Evolutionary conservation across 2,888 invertebrate species (phyloP), one percentile per base, ranked within the genome.

Genomic region (Galerucella calmariensis): DNA sequence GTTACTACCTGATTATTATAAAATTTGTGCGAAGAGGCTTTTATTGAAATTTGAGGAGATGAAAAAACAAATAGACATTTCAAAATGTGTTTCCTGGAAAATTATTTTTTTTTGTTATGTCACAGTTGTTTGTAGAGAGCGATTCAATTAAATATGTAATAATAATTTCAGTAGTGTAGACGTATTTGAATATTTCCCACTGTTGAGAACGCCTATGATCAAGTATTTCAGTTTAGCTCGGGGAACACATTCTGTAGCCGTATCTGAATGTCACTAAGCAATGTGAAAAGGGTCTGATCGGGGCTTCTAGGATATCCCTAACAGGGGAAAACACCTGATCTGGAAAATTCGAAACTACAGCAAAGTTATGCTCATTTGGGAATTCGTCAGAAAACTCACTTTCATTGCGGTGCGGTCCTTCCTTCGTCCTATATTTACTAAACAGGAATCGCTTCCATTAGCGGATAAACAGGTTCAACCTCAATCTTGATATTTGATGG

Each of bases 321-420:
- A 72, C 66, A 46, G 66, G 65, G 71, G 72, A 72, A 72, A 72
- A 72, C 72, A 72, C 72, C 72, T 72, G 72, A 72, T 72, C 72
- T 72, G 72, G 72, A 72, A 72, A 72, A 72, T 72, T 72, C 72
- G 72, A 72, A 72, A 72, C 72, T 72, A 66, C 59, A 53, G 56
- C 66, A 72, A 72, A 72, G 72, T 72, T 72, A 72, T 72, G 72
- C 72, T 72, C 72, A 72, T 72, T 72, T 72, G 72, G 72, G 72
- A 67, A 72, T 72, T 72, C 72, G 66, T 72, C 72, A 72, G 72
- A 72, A 72, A 72, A 72, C 66, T 72, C 72, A 70, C 70, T 72
- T 66, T 67, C 72, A 72, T 46, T 66, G 66, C 72, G 58, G 35
- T 35, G 72, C 67, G 56, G 63, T 53, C 72, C 53, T 72, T 66